Base-by-base conservation (phyloP, 2,888 invertebrate genomes). In the Hydrotaea cyrtoneurina region DNA sequence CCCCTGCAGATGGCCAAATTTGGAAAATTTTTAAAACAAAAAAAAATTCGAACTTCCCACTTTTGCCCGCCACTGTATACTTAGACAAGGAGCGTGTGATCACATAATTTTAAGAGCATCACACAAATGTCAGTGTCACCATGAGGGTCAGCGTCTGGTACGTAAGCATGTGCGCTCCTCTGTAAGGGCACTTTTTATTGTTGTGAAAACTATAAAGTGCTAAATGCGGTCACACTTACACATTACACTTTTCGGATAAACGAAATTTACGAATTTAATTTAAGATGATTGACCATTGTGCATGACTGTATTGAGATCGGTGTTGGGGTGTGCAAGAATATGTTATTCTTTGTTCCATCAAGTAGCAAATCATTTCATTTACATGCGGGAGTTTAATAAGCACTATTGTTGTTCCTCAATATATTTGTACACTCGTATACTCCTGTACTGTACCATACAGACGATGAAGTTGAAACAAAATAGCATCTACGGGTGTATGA, bases 141-240 rank as follows among this genome's bases (percentile, higher is more conserved):
- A 85, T 85, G 85, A 85, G 85, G 85, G 85, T 85, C 85, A 85
- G 80, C 23, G 75, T 80, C 46, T 59, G 31, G 62, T 15, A 8
- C 31, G 43, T 64, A 46, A 10, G 43, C 19, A 17, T 72, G 64
- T 46, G 23, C 7, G 2, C 31, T 76, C 21, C 50, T 43, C 26
- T 73, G 82, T 85, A 71, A 85, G 85, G 85, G 85, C 69, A 85
- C 71, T 82, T 74, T 69, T 69, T 69, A 46, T 69, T 43, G 43
- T 15, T 62, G 55, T n/a, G 8, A 57, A 62, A 23, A 46, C 69
- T 69, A 74, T 74, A 26, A 85, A 82, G 79, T 82, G 85, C 74
- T 82, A 82, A 82, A 64, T 85, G 79, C 77, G 85, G 85, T 85
- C 85, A 82, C 81, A 82, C 79, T 82, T 74, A 82, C 50, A 39